A percentile compares a stretch with the other conserved stretches of the same genome.
phyloP scores from a whole-genome alignment of 2,888 invertebrate genomes.

The Hirudinaria manillensis region DNA sequence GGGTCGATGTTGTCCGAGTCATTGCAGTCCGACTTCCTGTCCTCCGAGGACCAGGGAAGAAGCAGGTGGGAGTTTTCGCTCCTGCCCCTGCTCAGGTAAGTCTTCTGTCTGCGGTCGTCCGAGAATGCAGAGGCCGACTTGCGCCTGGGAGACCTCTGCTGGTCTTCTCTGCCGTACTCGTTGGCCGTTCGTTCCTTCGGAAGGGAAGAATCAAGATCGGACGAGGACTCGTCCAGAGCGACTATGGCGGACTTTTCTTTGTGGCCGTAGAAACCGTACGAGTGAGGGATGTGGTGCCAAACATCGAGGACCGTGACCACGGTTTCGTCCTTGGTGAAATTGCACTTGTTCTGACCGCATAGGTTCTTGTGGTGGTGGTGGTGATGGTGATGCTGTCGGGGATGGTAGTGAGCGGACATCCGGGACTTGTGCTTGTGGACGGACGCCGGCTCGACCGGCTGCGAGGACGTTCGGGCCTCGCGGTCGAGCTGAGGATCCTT shows the following conservation, averaged over 20 bases:
- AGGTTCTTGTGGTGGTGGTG: slow-evolving; percentile 17
- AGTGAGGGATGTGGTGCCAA: slow-evolving; percentile 29
- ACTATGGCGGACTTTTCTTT: background rate
- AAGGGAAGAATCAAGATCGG: background rate
- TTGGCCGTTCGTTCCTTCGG: background rate
- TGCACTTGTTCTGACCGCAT: slow-evolving; percentile 24
- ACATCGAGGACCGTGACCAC: slow-evolving; percentile 32
- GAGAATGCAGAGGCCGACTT: background rate
- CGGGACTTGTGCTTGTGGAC: slow-evolving; percentile 11
- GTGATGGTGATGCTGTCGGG: slow-evolving; percentile 14
- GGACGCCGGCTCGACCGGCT: background rate
- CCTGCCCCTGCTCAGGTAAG: background rate
- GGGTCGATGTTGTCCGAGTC: slow-evolving; percentile 27
- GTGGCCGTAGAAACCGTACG: background rate
- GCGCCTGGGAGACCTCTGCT: background rate
- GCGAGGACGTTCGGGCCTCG: background rate
- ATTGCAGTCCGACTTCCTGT: background rate
- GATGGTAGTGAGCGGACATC: slow-evolving; percentile 14
- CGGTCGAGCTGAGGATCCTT: background rate
- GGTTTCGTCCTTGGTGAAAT: slow-evolving; percentile 33
- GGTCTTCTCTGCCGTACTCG: background rate
- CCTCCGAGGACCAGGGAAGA: background rate
- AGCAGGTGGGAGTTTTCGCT: background rate
- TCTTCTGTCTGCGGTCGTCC: background rate
- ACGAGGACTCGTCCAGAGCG: too few relatives aligned